phyloP scores from a whole-genome alignment of 2,113 vertebrate genomes.

The Ammospiza caudacuta region DNA sequence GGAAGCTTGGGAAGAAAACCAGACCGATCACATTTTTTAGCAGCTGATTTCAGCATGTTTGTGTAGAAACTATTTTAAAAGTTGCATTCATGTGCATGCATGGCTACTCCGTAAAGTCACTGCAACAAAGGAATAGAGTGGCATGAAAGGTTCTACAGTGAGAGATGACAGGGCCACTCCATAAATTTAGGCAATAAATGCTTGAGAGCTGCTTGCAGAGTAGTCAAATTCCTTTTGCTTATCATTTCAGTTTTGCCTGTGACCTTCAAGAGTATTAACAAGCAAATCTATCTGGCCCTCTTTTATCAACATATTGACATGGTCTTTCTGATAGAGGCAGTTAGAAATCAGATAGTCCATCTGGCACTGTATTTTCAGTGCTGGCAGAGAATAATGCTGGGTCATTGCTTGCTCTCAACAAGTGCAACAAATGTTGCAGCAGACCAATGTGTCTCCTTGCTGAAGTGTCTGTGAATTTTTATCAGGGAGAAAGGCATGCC shows the following conservation, averaged over 20 bases:
- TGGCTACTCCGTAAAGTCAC: neutral
- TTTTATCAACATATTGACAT: neutral
- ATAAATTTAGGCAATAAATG: neutral
- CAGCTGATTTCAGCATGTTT: neutral
- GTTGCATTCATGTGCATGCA: neutral
- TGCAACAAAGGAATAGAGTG: neutral
- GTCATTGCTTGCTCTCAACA: neutral
- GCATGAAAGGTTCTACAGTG: neutral
- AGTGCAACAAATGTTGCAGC: neutral
- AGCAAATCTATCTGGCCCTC: neutral
- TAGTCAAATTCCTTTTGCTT: neutral
- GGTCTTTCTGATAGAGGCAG: neutral
- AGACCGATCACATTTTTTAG: neutral
- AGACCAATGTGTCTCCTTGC: neutral
- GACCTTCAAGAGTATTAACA: neutral
- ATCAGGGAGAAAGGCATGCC: neutral
- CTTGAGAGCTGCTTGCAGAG: neutral
- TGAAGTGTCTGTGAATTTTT: neutral
- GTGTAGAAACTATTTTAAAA: neutral
- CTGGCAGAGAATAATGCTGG: neutral
- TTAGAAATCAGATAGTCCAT: neutral
- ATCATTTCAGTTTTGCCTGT: neutral
- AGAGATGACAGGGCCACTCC: neutral
- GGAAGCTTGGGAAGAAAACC: neutral
- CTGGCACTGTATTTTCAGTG: neutral